Evolutionary conservation across 2,113 vertebrate genomes (phyloP), one percentile per base, ranked within the genome.

Genomic region (Theropithecus gelada): DNA sequence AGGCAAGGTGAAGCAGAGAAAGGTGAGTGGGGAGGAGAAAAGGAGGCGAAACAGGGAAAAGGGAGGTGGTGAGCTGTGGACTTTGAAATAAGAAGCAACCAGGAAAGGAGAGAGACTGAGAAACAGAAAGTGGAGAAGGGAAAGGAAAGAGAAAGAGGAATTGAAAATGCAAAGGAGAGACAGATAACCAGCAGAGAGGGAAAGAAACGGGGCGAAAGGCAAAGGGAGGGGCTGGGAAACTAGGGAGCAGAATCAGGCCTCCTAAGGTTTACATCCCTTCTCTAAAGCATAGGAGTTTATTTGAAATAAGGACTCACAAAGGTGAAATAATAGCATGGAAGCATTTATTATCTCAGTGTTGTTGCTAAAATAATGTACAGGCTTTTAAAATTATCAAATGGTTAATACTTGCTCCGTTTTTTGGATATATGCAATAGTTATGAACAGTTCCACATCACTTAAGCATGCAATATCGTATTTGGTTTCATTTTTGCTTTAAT

Each of bases 41-140:
- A 0, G 0, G 25, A 48, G 35, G 35, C 16, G 3, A 9, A 5
- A 20, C 0, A 2, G 35, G 27, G 17, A 16, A 40, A 3, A 27
- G 50, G 14, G 10, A 27, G 4, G 22, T 20, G 38, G 18, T 25
- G 8, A n/a, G 57, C 10, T 10, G 12, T 13, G n/a, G 30, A 64
- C 59, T 55, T 48, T 59, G 52, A 59, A 27, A 3, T 0, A 23
- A 30, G 66, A 59, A 22, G 7, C 32, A 43, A 45, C 79, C 59
- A 95, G 78, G 93, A 59, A 32, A 32, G 38, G 64, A 38, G 78
- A 57, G 73, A 96, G 40, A 73, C 6, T n/a, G 84, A 81, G 35
- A 92, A 94, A 32, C 22, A 82, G 82, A 59, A 76, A 78, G 35
- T 55, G 88, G 80, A 83, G 76, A 50, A 45, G 92, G 83, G 8